Conservation (phyloP, 2,113 vertebrate genomes). For the Strix uralensis region DNA sequence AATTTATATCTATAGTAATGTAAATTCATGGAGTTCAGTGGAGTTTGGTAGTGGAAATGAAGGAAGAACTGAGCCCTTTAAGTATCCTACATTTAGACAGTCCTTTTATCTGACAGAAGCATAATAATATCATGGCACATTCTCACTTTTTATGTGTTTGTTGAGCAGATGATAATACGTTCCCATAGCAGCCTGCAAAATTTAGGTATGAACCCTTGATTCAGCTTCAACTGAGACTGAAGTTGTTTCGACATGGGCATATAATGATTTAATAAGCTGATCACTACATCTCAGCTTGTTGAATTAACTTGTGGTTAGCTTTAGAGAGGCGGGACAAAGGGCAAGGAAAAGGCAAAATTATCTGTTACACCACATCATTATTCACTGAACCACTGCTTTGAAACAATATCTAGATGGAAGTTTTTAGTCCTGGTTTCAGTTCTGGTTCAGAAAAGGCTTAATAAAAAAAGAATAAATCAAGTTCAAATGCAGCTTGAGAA, state of each 20-base stretch:
- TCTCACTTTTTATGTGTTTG: not conserved
- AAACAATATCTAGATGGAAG: not conserved
- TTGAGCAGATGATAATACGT: not conserved
- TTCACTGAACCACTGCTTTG: not conserved
- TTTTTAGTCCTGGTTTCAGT: not conserved
- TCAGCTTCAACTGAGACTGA: not conserved
- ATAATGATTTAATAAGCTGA: not conserved
- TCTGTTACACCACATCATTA: not conserved
- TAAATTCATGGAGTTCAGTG: not conserved
- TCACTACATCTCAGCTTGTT: not conserved
- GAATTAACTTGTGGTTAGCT: not conserved
- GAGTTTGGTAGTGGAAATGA: not conserved
- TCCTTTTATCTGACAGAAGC: not conserved
- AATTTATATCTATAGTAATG: not conserved
- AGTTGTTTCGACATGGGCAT: not conserved
- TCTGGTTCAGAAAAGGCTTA: not conserved
- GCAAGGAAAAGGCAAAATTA: not conserved
- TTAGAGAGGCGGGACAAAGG: not conserved
- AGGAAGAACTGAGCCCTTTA: not conserved
- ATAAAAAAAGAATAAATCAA: not conserved
- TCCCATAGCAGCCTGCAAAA: conserved; percentile 35
- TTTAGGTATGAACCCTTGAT: not conserved
- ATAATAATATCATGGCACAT: not conserved
- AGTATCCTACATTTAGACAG: not conserved
- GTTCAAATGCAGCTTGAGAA: not conserved